Evolutionary conservation across 1,140 invertebrate species (phyloP), one percentile per base, ranked within the genome.

Genomic region (Brachionus plicatilis): DNA sequence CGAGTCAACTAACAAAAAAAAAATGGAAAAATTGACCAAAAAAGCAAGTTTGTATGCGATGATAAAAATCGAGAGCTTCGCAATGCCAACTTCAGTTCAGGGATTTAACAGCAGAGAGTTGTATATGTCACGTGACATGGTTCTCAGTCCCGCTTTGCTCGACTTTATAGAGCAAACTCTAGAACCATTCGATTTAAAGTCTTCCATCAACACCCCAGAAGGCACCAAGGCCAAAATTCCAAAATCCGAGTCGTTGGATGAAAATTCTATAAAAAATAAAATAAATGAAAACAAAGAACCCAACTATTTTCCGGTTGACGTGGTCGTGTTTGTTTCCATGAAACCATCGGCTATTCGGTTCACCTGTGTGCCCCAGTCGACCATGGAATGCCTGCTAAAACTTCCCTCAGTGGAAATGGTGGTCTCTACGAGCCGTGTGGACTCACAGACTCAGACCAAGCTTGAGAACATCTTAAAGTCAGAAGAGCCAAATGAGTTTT

Each of bases 241-340:
- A 27, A 50, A 41, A 33, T 50, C 68, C 12, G 53, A 60, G 14
- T 37, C 56, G 12, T 7, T 47, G 7, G 83, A 85, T 85, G 33
- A 78, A 87, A 84, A 82, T 79, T 72, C 85, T 82, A 80, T 56
- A 85, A 85, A 83, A 86, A 60, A 65, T 41, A 78, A 78, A 78
- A 41, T 17, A 88, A 86, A 85, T 87, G 87, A 86, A 87, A 86
- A 84, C 84, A 87, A 86, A 76, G 72, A 76, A n/a, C 87, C 50
- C 95, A 95, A 87, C 93, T 94, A 11, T 96, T 98, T 99, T 88
- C 97, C 97, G 0, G 96, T 99, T 0, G 97, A 99, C 91, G 95
- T 99, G 9, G 95, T 99, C 86, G 96, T 99, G 7, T 97, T 98
- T 89, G 96, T 99, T 90, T 94, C 96, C 88, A 97, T 98, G 93